Base-by-base conservation (phyloP, 2,888 invertebrate genomes). In the Caenorhabditis sp. region DNA sequence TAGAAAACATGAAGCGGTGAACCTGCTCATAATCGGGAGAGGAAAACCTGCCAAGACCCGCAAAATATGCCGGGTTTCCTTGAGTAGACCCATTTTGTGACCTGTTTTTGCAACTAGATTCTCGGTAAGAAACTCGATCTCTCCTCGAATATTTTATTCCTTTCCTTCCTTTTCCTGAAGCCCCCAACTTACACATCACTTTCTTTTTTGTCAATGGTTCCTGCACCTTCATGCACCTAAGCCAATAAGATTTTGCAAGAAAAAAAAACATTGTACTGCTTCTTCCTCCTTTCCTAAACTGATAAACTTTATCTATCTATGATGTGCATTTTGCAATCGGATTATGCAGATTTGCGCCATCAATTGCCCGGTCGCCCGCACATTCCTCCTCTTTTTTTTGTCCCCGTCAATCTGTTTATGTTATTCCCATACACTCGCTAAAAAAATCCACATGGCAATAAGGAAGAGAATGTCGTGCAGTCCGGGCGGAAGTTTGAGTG, bases 301-400 rank as follows among this genome's bases (percentile, higher is more conserved):
- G 51, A 44, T 62, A 35, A 56, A 44, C 56, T 56, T 56, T 72
- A 64, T 47, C 61, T 9, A 13, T 2, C 13, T 22, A n/a, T 56
- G 44, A 24, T 40, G 65, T 67, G 61, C 61, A 56, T 26, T 56
- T 13, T 55, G 64, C 67, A 68, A 53, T 67, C 67, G 58, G 76
- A 76, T 67, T 76, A 76, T 61, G 55, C 32, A 76, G 76, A 76
- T 76, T 76, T 76, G 50, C 22, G n/a, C n/a, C n/a, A n/a, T n/a
- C n/a, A n/a, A n/a, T n/a, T n/a, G n/a, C n/a, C n/a, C n/a, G n/a
- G n/a, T n/a, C n/a, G n/a, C n/a, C n/a, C n/a, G n/a, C n/a, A n/a
- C n/a, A n/a, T n/a, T n/a, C n/a, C n/a, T n/a, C n/a, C 11, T 47
- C 18, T 11, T 28, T 32, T 56, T 32, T 26, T n/a, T 32, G 1